Evolutionary conservation across 2,888 invertebrate genomes (phyloP), one percentile per base, ranked within the genome.

Genomic region (Heteropelma amictum): DNA sequence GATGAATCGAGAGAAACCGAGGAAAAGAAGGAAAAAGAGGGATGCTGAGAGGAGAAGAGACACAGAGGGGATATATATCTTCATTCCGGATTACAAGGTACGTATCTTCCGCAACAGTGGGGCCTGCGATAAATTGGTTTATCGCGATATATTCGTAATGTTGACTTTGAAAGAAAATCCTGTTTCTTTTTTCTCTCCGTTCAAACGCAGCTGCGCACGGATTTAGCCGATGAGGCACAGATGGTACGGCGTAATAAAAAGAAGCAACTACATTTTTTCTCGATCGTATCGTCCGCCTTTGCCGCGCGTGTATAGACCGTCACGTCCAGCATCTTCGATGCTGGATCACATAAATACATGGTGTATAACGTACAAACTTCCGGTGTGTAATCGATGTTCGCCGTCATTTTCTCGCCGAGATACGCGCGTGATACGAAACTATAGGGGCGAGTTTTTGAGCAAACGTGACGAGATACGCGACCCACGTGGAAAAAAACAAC

Each of bases 331-430:
- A 53, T 61, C 58, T 64, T 33, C 69, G 73, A 30, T 69, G 68
- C n/a, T n/a, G n/a, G n/a, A n/a, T 72, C 38, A 19, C 61, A 30
- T 73, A 73, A 73, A 69, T 73, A 73, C 73, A 73, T 42, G 30
- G 61, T n/a, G n/a, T 73, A 63, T 63, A 58, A 49, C 40, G 61
- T 61, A 26, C 21, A 30, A 51, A 53, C 60, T 60, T 67, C 72
- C 72, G 72, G 72, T 73, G 49, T 51, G 53, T 21, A 64, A 73
- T 56, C 69, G 42, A 35, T 23, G 47, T n/a, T n/a, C n/a, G n/a
- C n/a, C 42, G n/a, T 23, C 26, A n/a, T n/a, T n/a, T n/a, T n/a
- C n/a, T n/a, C n/a, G n/a, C n/a, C n/a, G n/a, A n/a, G n/a, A n/a
- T n/a, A n/a, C n/a, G n/a, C n/a, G n/a, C n/a, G n/a, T n/a, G n/a